Conservation (phyloP, 1,140 invertebrate genomes). For the Varroa destructor region DNA sequence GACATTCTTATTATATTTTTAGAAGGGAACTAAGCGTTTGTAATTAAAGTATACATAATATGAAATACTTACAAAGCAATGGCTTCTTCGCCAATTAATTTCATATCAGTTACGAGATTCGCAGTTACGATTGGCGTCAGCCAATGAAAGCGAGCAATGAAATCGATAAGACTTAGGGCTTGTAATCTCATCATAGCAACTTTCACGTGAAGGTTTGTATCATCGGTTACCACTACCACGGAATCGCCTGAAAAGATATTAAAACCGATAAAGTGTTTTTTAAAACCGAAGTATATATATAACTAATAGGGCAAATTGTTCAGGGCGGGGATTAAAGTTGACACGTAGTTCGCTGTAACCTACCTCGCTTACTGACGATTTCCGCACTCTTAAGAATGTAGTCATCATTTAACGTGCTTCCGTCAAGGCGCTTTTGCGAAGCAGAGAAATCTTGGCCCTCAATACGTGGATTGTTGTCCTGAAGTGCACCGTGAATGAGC, state of each 20-base stretch:
- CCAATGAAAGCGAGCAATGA: slow-evolving; percentile 15
- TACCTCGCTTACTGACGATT: neutral
- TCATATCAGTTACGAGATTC: neutral
- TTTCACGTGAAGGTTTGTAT: slow-evolving; percentile 20
- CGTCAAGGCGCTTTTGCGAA: neutral
- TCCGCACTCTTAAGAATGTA: slow-evolving; percentile 21
- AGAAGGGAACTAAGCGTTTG: no score
- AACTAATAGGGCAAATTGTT: neutral
- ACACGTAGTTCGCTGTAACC: neutral
- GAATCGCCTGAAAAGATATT: neutral
- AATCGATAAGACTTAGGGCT: neutral
- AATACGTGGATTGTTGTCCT: slow-evolving; percentile 5
- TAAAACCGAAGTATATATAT: neutral
- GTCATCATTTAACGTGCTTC: slow-evolving; percentile 4
- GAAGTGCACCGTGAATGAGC: neutral
- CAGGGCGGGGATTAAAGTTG: neutral
- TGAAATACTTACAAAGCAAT: neutral
- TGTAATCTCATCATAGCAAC: slow-evolving; percentile 5
- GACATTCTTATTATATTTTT: no score
- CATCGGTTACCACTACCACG: slow-evolving; percentile 9
- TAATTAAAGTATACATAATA: no score
- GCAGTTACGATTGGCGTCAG: neutral
- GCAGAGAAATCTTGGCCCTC: slow-evolving; percentile 13
- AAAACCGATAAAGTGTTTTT: neutral
- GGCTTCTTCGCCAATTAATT: neutral